phyloP scores from a whole-genome alignment of 1,140 invertebrate species.

The Argopecten irradians region DNA sequence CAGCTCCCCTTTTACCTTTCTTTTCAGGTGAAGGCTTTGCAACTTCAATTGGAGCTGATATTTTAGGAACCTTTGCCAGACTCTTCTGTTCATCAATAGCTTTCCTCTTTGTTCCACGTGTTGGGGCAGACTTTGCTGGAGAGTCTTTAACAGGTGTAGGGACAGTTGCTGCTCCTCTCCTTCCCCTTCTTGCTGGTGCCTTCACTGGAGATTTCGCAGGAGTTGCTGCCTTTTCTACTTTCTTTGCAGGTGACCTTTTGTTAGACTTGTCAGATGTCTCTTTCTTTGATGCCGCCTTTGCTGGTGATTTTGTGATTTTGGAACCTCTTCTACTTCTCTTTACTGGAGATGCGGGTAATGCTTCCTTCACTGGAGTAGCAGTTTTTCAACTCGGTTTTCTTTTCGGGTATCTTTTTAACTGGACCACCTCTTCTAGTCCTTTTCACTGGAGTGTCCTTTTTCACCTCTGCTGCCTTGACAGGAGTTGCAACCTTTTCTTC shows the following conservation, averaged over 20 bases:
- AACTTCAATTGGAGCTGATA: neutral
- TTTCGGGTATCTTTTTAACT: conserved; percentile 12
- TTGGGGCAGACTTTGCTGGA: neutral
- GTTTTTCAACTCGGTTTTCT: neutral
- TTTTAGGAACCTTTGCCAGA: neutral
- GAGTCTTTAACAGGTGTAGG: conserved; percentile 2
- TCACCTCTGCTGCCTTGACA: neutral
- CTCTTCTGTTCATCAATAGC: neutral
- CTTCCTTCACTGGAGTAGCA: neutral
- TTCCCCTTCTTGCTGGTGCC: conserved; percentile 22
- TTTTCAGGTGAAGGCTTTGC: neutral
- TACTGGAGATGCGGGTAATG: neutral
- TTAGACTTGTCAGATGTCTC: conserved; percentile 4
- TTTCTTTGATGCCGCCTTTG: neutral
- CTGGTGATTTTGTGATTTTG: conserved; percentile 12
- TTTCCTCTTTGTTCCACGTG: conserved; percentile 25
- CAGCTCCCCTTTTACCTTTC: neutral
- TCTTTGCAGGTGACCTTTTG: neutral
- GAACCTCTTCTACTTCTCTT: conserved; percentile 30
- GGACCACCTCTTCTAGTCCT: conserved; percentile 25
- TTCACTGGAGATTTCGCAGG: neutral
- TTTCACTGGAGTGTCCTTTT: conserved; percentile 20
- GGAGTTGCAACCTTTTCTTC: neutral
- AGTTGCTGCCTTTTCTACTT: conserved; percentile 24
- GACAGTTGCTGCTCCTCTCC: conserved; percentile 2